Evolutionary conservation across 2,888 invertebrate species (phyloP).

Genomic region (Branchipolynoe longqiensis): DNA sequence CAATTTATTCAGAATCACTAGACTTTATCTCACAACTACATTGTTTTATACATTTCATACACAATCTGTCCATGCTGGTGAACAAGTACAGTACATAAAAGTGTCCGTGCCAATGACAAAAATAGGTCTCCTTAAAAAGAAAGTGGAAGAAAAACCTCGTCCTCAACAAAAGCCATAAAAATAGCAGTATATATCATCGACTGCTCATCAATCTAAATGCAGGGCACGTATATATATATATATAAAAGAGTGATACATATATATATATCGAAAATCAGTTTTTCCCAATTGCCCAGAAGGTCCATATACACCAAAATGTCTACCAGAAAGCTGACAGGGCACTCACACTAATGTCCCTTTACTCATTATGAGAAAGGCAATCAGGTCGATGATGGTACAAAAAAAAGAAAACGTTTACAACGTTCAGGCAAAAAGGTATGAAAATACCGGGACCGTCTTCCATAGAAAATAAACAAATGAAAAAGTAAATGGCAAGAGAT

Average conservation of each 20-base stretch:
- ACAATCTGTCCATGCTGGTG: constrained; percentile 37
- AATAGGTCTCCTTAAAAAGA: constrained; percentile 40
- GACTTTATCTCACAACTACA: constrained; percentile 24
- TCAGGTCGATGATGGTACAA: not conserved
- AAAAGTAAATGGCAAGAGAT: constrained; percentile 28
- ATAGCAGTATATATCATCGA: constrained; percentile 43
- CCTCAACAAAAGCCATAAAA: constrained; percentile 36
- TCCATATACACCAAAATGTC: not conserved
- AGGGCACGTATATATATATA: too few species aligned
- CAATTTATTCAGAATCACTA: constrained; percentile 47
- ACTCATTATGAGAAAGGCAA: not conserved
- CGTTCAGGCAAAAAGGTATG: constrained; percentile 6
- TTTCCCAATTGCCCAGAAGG: not conserved
- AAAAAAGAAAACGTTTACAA: constrained; percentile 26
- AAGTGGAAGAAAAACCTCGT: constrained; percentile 31
- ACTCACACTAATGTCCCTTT: not conserved
- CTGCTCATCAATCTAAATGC: constrained; percentile 1
- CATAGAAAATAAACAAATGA: not conserved
- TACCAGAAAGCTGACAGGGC: constrained; percentile 5
- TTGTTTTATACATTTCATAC: constrained; percentile 52
- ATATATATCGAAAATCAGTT: constrained; percentile 2
- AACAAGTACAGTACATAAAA: constrained; percentile 39
- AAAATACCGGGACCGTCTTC: not conserved
- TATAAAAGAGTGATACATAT: constrained; percentile 34
- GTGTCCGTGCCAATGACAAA: constrained; percentile 39